phyloP scores from a whole-genome alignment of 2,888 invertebrate species.

The Troides helena region DNA sequence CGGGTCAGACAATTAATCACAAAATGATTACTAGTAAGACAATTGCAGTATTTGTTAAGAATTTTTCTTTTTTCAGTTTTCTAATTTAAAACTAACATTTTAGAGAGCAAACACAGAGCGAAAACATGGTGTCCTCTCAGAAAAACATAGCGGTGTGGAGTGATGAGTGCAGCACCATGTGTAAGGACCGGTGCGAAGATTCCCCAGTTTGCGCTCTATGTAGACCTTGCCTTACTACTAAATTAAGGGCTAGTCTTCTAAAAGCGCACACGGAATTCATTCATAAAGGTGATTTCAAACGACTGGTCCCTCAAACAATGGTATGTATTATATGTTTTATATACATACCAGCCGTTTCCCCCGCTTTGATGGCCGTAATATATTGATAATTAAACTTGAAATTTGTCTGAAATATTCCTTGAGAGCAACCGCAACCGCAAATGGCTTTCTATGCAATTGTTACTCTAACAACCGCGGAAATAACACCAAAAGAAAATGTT shows the following conservation, averaged over 20 bases:
- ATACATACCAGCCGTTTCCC: too few relatives aligned
- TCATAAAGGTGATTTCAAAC: conserved; percentile 87
- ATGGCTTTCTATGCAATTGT: too few relatives aligned
- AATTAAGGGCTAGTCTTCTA: conserved; percentile 80
- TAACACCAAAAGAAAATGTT: too few relatives aligned
- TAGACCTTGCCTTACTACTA: conserved; percentile 84
- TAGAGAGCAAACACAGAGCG: conserved; percentile 68
- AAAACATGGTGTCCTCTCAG: conserved; percentile 85
- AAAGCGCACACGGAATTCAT: conserved; percentile 89
- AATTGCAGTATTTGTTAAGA: background rate
- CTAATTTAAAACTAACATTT: conserved; percentile 31
- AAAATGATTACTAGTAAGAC: too few relatives aligned
- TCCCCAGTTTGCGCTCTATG: conserved; percentile 86
- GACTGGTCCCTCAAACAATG: conserved; percentile 89
- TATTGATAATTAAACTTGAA: too few relatives aligned
- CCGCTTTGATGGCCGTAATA: too few relatives aligned
- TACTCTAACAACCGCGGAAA: too few relatives aligned
- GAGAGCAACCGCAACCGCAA: too few relatives aligned
- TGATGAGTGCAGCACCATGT: conserved; percentile 79
- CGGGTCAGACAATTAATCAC: too few relatives aligned
- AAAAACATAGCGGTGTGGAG: conserved; percentile 90
- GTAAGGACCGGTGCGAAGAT: conserved; percentile 81
- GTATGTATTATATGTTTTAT: conserved; percentile 42
- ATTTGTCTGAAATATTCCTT: too few relatives aligned
- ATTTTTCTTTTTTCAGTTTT: background rate